Conservation (phyloP, 2,797 vertebrate genomes). For the Coreius guichenoti region DNA sequence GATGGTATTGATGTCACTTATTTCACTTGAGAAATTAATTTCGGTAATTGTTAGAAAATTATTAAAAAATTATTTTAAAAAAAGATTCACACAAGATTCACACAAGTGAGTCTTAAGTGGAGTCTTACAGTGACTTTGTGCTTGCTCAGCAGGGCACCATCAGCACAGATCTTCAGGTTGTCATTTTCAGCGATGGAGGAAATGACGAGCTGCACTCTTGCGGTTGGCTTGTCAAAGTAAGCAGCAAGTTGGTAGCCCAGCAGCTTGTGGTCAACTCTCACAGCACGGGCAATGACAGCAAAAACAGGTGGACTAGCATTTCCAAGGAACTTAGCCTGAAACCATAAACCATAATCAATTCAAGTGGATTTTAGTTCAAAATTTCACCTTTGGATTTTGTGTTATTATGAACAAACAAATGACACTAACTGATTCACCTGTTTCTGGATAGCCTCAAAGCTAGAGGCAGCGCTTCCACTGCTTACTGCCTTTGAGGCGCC, state of each 20-base stretch:
- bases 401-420: background rate
- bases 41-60: fast-evolving
- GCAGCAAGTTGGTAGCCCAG: constrained; percentile 82
- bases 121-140: constrained; percentile 85
- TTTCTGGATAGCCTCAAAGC: constrained; percentile 68
- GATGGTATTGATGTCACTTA: background rate
- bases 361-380: background rate
- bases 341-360: constrained; percentile 9
- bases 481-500: constrained; percentile 30
- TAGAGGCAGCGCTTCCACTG: constrained; percentile 67
- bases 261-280: constrained; percentile 74
- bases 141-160: constrained; percentile 77
- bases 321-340: constrained; percentile 78
- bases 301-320: constrained; percentile 69
- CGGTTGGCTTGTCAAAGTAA: constrained; percentile 72
- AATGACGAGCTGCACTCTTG: constrained; percentile 78
- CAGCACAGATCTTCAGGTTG: constrained; percentile 83
- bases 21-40: background rate
- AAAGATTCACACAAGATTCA: too few relatives aligned
- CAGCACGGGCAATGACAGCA: constrained; percentile 74
- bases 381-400: background rate
- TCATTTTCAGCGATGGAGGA: constrained; percentile 77
- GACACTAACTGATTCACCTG: constrained; percentile 66
- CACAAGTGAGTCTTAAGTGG: too few relatives aligned
- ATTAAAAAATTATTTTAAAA: background rate